Percentiles rank a stretch among this genome's conserved stretches.
These are phyloP conservation scores for Batillaria attramentaria DNA, from an alignment of 1,140 invertebrate genomes.

Conservation along the genomic window DNA sequence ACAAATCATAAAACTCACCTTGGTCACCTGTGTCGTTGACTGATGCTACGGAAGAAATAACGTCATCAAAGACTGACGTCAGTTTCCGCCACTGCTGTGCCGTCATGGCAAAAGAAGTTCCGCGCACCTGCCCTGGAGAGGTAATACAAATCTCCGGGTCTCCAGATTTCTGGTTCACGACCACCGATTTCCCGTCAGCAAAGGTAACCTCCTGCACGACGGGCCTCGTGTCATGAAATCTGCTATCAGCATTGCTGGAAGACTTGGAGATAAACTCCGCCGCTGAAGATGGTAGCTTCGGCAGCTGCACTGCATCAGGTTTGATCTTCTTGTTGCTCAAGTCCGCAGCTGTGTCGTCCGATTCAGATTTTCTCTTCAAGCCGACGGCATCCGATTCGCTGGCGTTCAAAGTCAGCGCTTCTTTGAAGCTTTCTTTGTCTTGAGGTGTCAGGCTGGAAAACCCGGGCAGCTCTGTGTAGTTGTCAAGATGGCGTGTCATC, in stretches of 20 bases:
- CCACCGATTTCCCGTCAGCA: not conserved
- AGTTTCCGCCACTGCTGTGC: not conserved
- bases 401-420: not conserved
- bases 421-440: slow-evolving; percentile 5
- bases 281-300: not conserved
- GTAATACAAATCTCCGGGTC: not conserved
- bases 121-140: not conserved
- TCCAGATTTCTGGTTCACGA: not conserved
- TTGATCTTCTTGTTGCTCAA: not conserved
- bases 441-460: not conserved
- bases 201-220: not conserved
- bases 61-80: not conserved
- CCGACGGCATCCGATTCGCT: not conserved
- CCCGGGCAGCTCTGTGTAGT: not conserved
- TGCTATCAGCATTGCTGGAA: not conserved
- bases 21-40: not conserved
- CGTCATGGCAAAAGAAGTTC: not conserved
- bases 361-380: not conserved
- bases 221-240: not conserved
- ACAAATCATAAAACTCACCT: no score
- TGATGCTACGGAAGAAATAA: not conserved
- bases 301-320: not conserved
- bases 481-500: slow-evolving; percentile 2
- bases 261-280: not conserved
- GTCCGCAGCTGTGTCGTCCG: not conserved